Percentiles rank a stretch among this genome's conserved stretches.
Evolutionary conservation across 2,888 invertebrate genomes (phyloP).

Genomic region (Heliconius hortense): DNA sequence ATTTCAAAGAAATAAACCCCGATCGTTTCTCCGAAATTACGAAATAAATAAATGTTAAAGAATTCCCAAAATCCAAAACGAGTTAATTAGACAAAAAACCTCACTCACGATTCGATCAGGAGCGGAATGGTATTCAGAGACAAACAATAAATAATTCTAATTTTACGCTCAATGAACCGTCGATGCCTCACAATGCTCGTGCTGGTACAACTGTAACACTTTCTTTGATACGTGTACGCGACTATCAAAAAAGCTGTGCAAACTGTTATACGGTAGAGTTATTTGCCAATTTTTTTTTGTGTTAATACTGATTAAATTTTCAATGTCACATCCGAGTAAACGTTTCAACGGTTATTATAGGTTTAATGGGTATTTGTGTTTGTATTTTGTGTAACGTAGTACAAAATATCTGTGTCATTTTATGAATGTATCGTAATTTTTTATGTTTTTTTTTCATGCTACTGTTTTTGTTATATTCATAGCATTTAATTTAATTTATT

Average conservation of each 20-base stretch:
- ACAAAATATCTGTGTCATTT: neutral
- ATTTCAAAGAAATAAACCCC: neutral
- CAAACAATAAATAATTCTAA: slow-evolving; percentile 58
- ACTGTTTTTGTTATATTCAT: neutral
- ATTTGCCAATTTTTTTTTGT: slow-evolving; percentile 7
- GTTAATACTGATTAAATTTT: slow-evolving; percentile 12
- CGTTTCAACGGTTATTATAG: slow-evolving; percentile 4
- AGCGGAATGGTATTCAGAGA: slow-evolving; percentile 53
- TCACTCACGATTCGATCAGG: slow-evolving; percentile 52
- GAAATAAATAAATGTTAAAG: slow-evolving; percentile 10
- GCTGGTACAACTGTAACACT: slow-evolving; percentile 31
- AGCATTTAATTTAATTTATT: too few species aligned
- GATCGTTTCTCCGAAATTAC: neutral
- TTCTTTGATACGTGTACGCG: slow-evolving; percentile 30
- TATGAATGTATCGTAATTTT: neutral
- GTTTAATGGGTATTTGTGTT: slow-evolving; percentile 8
- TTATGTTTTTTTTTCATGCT: neutral
- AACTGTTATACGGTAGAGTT: neutral
- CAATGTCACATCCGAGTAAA: slow-evolving; percentile 2
- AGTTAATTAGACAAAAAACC: slow-evolving; percentile 38
- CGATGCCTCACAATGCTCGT: slow-evolving; percentile 36
- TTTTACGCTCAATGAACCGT: slow-evolving; percentile 56
- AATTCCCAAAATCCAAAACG: slow-evolving; percentile 31
- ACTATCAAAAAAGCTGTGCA: slow-evolving; percentile 15
- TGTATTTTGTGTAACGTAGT: neutral